Conservation (phyloP, 2,888 invertebrate genomes). For the Phoronis australis region DNA sequence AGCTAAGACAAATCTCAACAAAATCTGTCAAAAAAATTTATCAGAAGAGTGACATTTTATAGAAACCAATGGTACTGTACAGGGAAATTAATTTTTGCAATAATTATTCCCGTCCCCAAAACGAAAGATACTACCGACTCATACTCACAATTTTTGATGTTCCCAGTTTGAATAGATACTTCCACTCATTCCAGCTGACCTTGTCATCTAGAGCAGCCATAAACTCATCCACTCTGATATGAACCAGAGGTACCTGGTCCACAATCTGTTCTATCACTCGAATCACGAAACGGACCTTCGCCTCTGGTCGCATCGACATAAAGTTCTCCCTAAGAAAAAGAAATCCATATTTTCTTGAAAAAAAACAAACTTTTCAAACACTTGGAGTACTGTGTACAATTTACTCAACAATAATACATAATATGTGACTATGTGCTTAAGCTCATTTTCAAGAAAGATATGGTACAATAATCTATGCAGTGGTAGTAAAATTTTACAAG, state of each 20-base stretch:
- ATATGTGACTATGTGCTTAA: too few species aligned
- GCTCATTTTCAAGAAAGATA: too few species aligned
- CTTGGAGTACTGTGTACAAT: too few species aligned
- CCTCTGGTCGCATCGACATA: slow-evolving; percentile 60
- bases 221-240: slow-evolving; percentile 62
- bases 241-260: slow-evolving; percentile 61
- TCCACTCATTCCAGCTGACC: slow-evolving; percentile 52
- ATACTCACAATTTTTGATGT: slow-evolving; percentile 64
- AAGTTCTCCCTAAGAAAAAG: slow-evolving; percentile 57
- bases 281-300: slow-evolving; percentile 61
- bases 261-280: slow-evolving; percentile 63
- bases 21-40: neutral
- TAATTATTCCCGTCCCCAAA: neutral
- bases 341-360: neutral
- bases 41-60: neutral
- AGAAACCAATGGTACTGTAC: neutral
- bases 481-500: too few species aligned
- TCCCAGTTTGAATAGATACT: slow-evolving; percentile 51
- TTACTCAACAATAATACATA: too few species aligned
- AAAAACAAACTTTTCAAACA: too few species aligned
- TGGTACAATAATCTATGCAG: too few species aligned
- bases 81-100: neutral
- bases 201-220: slow-evolving; percentile 62
- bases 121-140: neutral
- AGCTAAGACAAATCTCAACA: too few species aligned